Evolutionary conservation across 1,140 invertebrate genomes (phyloP), one percentile per base, ranked within the genome.

Genomic region (Heliconius hewitsoni): DNA sequence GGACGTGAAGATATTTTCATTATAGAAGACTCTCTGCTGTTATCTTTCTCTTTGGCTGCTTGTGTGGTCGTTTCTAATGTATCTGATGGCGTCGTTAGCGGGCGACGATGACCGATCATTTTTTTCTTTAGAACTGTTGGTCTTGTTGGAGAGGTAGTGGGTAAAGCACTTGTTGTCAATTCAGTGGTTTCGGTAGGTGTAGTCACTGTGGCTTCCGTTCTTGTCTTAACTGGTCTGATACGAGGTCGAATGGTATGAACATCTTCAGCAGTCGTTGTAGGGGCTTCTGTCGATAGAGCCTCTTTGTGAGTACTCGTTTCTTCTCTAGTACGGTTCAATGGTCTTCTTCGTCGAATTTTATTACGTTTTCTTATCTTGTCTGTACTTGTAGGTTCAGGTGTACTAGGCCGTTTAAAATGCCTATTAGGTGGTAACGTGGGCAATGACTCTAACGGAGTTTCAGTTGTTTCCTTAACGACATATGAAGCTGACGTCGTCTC

Each of bases 1-100:
- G 83, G 89, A 23, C 93, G 87, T 76, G 86, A 91, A 23, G 90
- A 88, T 81, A 95, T 95, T 87, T 95, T 95, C 94, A 95, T 95
- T 70, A 95, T 95, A 13, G 91, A 88, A 3, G 94, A 95, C 77
- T 95, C 94, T 82, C 93, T 94, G 75, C 82, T 88, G 18, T 80
- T 42, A 13, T 91, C 89, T 23, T 89, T 81, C 70, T 88, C 86
- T 76, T 80, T 86, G 60, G 71, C 77, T 27, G 81, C 52, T 77
- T 87, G 81, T 71, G 94, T 90, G 42, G 93, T 93, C 52, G 93
- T 89, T 83, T 93, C 89, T 71, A 82, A 72, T 91, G 85, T 89
- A 79, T 91, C 87, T 72, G 90, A 83, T 23, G 90, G 82, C 18
- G 90, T 90, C 16, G 90, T 88, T 50, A 89, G 39, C 39, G 86